phyloP scores from a whole-genome alignment of 2,797 vertebrate genomes.

The Chelonia mydas region DNA sequence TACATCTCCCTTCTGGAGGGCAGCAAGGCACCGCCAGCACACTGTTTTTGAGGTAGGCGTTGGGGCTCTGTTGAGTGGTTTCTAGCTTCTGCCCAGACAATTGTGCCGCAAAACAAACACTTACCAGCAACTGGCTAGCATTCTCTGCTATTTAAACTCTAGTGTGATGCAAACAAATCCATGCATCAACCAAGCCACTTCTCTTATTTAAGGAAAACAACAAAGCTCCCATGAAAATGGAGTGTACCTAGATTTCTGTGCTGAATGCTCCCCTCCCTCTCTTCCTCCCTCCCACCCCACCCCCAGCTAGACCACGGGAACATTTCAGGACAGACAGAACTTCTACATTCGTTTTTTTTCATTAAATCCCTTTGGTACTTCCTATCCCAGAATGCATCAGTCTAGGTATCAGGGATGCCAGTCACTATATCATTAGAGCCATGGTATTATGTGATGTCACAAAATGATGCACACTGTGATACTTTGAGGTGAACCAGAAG shows the following conservation, averaged over 20 bases:
- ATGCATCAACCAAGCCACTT: background rate
- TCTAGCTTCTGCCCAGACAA: constrained; percentile 1
- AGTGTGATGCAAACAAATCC: background rate
- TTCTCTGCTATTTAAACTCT: background rate
- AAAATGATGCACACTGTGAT: background rate
- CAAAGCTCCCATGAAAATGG: background rate
- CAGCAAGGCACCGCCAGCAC: background rate
- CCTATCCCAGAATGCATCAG: background rate
- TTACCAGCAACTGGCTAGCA: background rate
- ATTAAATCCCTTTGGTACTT: background rate
- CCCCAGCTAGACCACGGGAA: background rate
- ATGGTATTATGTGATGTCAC: background rate
- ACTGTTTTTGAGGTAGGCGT: background rate
- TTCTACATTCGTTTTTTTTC: no score
- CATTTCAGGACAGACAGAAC: background rate
- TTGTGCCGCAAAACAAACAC: background rate
- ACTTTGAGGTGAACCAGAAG: background rate
- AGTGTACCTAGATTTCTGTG: background rate
- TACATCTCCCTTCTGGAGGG: constrained; percentile 15
- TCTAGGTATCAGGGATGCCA: background rate
- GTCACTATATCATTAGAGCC: background rate
- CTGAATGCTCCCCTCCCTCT: background rate
- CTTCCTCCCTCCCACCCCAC: no score
- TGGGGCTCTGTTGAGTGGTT: background rate
- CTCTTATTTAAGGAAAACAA: background rate